Percentiles rank a stretch among this genome's conserved stretches.
Evolutionary conservation across 1,140 invertebrate species (phyloP).

Genomic region (Hypsibius dujardini): DNA sequence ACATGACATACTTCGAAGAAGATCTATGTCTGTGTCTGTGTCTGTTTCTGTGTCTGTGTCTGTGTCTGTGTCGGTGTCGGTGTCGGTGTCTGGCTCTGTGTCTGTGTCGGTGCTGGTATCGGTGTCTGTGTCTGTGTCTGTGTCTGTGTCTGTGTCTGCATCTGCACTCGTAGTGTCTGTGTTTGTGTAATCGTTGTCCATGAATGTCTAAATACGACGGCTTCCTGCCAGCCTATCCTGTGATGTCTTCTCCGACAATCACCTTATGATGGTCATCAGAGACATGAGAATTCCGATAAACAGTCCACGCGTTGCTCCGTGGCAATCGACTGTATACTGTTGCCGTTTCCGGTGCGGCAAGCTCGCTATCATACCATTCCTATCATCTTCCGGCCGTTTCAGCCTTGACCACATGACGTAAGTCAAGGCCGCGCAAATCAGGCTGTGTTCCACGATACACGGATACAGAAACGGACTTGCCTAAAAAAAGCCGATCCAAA

Average conservation of each 20-base stretch:
- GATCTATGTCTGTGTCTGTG: not conserved
- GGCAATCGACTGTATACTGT: not conserved
- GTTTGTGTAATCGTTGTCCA: not conserved
- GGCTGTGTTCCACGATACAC: conserved; percentile 84
- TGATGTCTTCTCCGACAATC: not conserved
- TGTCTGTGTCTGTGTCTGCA: too few species aligned
- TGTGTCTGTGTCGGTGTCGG: too few species aligned
- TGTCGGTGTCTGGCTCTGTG: too few species aligned
- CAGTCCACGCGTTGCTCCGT: not conserved
- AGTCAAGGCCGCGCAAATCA: conserved; percentile 78
- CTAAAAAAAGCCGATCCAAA: conserved; percentile 34
- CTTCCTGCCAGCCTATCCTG: too few species aligned
- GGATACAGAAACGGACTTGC: conserved; percentile 76
- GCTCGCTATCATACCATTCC: not conserved
- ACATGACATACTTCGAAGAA: not conserved
- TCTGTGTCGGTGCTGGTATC: too few species aligned
- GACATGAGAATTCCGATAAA: not conserved
- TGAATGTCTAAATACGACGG: not conserved
- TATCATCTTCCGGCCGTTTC: conserved; percentile 12
- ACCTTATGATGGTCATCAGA: conserved; percentile 24
- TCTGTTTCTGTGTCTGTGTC: too few species aligned
- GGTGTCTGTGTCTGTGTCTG: too few species aligned
- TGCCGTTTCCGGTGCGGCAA: not conserved
- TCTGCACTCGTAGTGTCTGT: not conserved
- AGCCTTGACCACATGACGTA: conserved; percentile 86